A percentile compares a stretch with the other conserved stretches of the same genome.
phyloP scores from a whole-genome alignment of 2,888 invertebrate genomes.

The Leptinotarsa tumamoca region DNA sequence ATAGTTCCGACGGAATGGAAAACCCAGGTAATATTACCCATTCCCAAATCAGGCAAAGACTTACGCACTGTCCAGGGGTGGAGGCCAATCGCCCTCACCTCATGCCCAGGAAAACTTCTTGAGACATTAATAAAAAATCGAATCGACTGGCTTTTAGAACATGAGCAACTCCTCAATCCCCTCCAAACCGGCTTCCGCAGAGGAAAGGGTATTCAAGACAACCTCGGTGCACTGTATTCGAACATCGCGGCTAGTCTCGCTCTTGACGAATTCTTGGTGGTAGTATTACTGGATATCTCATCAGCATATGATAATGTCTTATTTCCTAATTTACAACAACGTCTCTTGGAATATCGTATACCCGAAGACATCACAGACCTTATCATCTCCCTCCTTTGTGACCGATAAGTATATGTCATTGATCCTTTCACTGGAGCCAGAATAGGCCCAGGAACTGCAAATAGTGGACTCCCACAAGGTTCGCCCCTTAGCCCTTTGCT shows the following conservation, averaged over 20 bases:
- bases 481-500: conserved; percentile 13
- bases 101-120: conserved; percentile 3
- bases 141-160: conserved; percentile 18
- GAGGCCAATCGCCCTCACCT: conserved; percentile 17
- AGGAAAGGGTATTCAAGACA: conserved; percentile 11
- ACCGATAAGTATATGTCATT: neutral
- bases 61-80: neutral
- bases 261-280: conserved; percentile 2
- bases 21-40: neutral
- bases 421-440: conserved; percentile 3
- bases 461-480: conserved; percentile 17
- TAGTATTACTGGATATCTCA: conserved; percentile 7
- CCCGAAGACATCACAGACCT: conserved; percentile 6
- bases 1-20: neutral
- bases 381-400: neutral
- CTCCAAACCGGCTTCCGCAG: conserved; percentile 11
- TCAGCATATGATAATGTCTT: conserved; percentile 17
- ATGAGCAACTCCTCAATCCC: neutral
- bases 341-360: conserved; percentile 8
- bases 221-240: conserved; percentile 8
- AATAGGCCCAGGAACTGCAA: conserved; percentile 1
- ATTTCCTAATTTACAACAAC: neutral
- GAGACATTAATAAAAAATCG: conserved; percentile 20
- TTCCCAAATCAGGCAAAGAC: neutral
- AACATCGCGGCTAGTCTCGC: neutral